Base-by-base conservation (phyloP, 2,888 invertebrate species). In the Eristalis pertinax region DNA sequence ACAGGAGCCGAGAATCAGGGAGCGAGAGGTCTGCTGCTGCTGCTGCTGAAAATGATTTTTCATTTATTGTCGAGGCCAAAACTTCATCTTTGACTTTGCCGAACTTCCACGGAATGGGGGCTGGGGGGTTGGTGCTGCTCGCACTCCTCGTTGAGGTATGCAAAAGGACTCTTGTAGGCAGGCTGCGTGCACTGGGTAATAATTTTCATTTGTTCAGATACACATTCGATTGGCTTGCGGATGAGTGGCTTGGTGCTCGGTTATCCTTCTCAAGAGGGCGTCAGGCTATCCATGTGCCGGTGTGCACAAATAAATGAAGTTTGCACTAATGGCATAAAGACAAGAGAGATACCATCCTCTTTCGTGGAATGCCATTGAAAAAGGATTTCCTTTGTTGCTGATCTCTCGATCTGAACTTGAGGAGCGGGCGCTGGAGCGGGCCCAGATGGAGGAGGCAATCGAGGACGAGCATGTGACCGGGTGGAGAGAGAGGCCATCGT, bases 171-270 rank as follows among this genome's bases (percentile, higher is more conserved):
- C 43, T 63, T 4, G 35, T 56, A 26, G 65, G 50, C 69, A 29
- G 15, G 35, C 50, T 75, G 73, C 64, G 32, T 76, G 73, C 73
- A 73, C 62, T 72, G 60, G 75, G 64, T 79, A 75, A 83, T 87
- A 87, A 87, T 83, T 87, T 79, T 83, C 83, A 87, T 87, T 87
- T 87, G 83, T 83, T 86, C 86, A 75, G 75, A 75, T 86, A 86
- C 86, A 79, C 69, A 86, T 87, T 87, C 87, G 87, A 87, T 84
- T 84, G 79, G 79, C 64, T 80, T 50, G 50, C n/a, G 75, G 84
- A 79, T 84, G 74, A 79, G 72, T 63, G 19, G 50, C 19, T 50
- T 22, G 50, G 50, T 41, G 64, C 64, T 78, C 26, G 63, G 75
- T 67, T 84, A 79, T 79, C 75, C 75, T 68, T 79, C 75, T 63